Evolutionary conservation across 2,888 invertebrate species (phyloP), one percentile per base, ranked within the genome.

Genomic region (Tiphia femorata): DNA sequence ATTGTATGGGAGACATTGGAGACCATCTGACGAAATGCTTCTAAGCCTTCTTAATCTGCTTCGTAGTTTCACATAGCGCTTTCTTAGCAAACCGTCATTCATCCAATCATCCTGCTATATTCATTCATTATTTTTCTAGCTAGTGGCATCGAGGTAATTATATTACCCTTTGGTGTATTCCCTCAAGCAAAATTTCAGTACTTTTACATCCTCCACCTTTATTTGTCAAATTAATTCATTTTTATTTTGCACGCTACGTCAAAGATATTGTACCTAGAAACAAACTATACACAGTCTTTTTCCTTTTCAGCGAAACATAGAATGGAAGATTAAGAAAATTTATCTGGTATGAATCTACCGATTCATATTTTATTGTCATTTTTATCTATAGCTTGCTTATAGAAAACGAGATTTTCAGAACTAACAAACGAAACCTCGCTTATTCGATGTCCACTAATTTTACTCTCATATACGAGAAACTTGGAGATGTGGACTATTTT

Each of bases 11-110:
- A 71, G 78, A 81, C 72, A 75, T 75, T 75, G 80, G 78, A 72
- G 75, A 79, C 74, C 75, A 77, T 75, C 65, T 73, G 70, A 77
- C 70, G 64, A 80, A 79, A 79, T 77, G 80, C 79, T 81, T 80
- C 75, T 80, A 79, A 78, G 70, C 66, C 72, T 73, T 78, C 76
- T 73, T 76, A 73, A 74, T 70, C 77, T 67, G 81, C 81, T 81
- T 82, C 80, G 79, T 83, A 83, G 83, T 72, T 68, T 77, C 75
- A 79, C 70, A 72, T 82, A 82, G 82, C 68, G 79, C 82, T 82
- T 83, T 78, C 63, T 53, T 75, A 76, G 73, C 75, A 69, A 77
- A 73, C 70, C 73, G 74, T 64, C 72, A 70, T 62, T 75, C 76
- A 77, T 77, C 72, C 66, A 73, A 69, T 77, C 78, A 80, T 77